Evolutionary conservation across 2,113 vertebrate genomes (phyloP).

Genomic region (Chamaea fasciata): DNA sequence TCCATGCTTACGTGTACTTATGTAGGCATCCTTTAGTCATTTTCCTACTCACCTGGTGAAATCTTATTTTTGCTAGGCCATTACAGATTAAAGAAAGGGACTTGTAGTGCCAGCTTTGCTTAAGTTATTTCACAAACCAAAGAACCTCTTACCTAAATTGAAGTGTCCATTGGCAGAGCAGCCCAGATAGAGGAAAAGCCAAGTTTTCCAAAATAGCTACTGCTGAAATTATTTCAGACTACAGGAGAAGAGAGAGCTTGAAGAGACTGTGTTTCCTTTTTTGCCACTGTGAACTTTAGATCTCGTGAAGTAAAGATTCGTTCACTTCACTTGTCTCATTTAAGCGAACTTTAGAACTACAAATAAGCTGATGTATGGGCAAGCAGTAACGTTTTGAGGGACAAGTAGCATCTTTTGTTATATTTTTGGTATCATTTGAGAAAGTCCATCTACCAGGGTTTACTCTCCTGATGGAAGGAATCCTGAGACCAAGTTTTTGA

Average conservation of each 20-base stretch:
- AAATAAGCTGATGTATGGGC: neutral
- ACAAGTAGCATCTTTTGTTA: neutral
- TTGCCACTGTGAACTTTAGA: neutral
- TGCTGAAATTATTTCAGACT: neutral
- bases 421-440: neutral
- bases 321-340: neutral
- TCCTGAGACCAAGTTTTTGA: neutral
- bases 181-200: neutral
- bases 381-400: accelerated
- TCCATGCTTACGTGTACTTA: neutral
- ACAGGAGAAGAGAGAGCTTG: neutral
- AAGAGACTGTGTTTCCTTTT: neutral
- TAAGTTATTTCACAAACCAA: neutral
- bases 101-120: neutral
- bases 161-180: neutral
- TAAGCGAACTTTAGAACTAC: neutral
- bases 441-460: neutral
- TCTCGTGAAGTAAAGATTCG: neutral
- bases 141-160: neutral
- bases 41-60: neutral
- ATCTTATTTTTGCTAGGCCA: neutral
- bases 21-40: neutral
- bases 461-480: neutral
- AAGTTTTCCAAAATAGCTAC: neutral
- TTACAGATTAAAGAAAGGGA: neutral